These are phyloP conservation scores for Melinopterus prodromus DNA, from an alignment of 2,888 invertebrate species.

Conservation along the genomic window DNA sequence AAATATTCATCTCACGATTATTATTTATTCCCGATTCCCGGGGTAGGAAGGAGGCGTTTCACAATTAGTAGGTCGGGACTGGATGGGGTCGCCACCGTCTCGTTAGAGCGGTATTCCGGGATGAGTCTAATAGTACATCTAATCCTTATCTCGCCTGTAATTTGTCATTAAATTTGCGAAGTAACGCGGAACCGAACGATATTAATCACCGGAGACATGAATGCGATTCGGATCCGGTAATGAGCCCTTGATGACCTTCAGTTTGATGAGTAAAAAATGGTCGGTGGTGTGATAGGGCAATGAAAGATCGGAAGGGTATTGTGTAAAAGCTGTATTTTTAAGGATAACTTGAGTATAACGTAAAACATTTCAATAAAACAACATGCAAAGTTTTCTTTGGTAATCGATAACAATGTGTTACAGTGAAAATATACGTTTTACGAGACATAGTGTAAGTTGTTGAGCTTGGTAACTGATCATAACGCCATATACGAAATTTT, in stretches of 20 bases:
- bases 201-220: constrained; percentile 49
- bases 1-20: constrained; percentile 32
- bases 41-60: constrained; percentile 25
- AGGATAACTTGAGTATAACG: too few relatives aligned
- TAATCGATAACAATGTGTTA: too few relatives aligned
- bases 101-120: constrained; percentile 9
- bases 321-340: too few relatives aligned
- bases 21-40: constrained; percentile 33
- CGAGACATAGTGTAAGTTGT: too few relatives aligned
- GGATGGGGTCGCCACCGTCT: constrained; percentile 4
- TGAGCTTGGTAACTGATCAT: too few relatives aligned
- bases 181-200: constrained; percentile 47
- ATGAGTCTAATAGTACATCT: constrained; percentile 44
- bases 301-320: too few relatives aligned
- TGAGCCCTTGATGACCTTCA: background rate
- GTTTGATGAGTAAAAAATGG: background rate
- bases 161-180: constrained; percentile 53
- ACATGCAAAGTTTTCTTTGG: too few relatives aligned
- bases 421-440: too few relatives aligned
- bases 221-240: constrained; percentile 37
- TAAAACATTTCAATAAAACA: too few relatives aligned
- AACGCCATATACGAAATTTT: too few relatives aligned
- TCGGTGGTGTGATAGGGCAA: background rate
- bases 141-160: constrained; percentile 50
- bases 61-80: background rate